These are phyloP conservation scores for Uloborus diversus DNA, from an alignment of 1,140 invertebrate species.

Conservation along the genomic window DNA sequence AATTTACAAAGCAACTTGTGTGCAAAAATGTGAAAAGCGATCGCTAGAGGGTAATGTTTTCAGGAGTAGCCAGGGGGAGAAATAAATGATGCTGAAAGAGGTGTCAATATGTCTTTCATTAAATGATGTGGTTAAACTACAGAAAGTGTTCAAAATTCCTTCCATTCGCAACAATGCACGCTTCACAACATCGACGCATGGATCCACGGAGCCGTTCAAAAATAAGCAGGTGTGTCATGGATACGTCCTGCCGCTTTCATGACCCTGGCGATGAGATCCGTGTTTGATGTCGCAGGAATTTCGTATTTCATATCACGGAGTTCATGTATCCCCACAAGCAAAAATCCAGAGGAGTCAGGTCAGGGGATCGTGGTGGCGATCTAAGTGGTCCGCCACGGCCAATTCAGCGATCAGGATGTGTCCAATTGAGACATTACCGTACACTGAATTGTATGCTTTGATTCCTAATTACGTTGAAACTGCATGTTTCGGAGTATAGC, in stretches of 20 bases:
- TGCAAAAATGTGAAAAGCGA: too few relatives aligned
- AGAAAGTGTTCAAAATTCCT: too few relatives aligned
- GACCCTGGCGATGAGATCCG: not conserved
- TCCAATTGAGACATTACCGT: not conserved
- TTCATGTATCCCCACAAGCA: not conserved
- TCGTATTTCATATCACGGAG: not conserved
- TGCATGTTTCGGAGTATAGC: not conserved
- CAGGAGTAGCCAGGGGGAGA: too few relatives aligned
- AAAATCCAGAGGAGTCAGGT: not conserved
- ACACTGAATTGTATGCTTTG: not conserved
- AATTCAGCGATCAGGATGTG: not conserved
- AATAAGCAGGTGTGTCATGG: not conserved
- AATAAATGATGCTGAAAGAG: too few relatives aligned
- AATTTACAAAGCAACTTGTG: not conserved
- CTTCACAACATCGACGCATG: too few relatives aligned
- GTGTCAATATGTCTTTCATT: too few relatives aligned
- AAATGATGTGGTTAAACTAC: not conserved
- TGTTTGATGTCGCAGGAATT: not conserved
- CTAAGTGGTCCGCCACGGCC: not conserved
- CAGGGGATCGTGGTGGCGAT: not conserved
- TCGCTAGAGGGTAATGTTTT: too few relatives aligned
- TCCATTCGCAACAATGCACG: too few relatives aligned
- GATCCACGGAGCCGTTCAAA: too few relatives aligned
- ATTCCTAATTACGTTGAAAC: not conserved
- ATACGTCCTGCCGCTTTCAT: not conserved